Base-by-base conservation (phyloP, 2,888 invertebrate species). In the Cephus pygmeus region DNA sequence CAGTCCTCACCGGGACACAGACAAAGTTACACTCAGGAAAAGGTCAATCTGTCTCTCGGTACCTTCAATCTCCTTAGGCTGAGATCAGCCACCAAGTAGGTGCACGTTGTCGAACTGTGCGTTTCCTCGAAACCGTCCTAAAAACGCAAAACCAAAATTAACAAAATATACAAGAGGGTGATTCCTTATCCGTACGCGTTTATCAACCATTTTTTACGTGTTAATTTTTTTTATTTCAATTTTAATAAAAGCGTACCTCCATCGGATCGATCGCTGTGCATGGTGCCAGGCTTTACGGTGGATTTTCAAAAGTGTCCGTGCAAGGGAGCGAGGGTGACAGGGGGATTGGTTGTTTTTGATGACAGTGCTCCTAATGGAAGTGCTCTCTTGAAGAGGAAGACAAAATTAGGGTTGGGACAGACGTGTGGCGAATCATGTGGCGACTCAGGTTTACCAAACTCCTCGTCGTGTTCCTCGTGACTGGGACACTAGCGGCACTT, bases 1-100 rank as follows among this genome's bases (percentile, higher is more conserved):
- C 88, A 88, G 88, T 88, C 87, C 88, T 87, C 88, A 86, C 81
- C 87, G 88, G 87, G 87, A 87, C 88, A 88, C 87, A 86, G 88
- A 85, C 86, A 86, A 88, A 87, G 88, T 88, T 87, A 87, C 86
- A 85, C 87, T 86, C 86, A 87, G 85, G 84, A 73, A 80, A 86
- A 86, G 85, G 86, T 87, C 85, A 85, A 86, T 84, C 85, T 85
- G 84, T 83, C 69, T 69, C 33, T 69, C 69, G 31, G 69, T 69
- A 40, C 40, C 40, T 69, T 69, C 69, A 69, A 33, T 15, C 69
- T 69, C 2, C 40, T 40, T 15, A 15, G 15, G 40, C 40, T 40
- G 40, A 40, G 15, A 6, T 40, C 40, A 40, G 40, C 40, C 40
- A 6, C 40, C 15, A 15, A 40, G 40, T 40, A 40, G 40, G 40